Evolutionary conservation across 1,140 invertebrate genomes (phyloP).

Genomic region (Drosophila arawakana): DNA sequence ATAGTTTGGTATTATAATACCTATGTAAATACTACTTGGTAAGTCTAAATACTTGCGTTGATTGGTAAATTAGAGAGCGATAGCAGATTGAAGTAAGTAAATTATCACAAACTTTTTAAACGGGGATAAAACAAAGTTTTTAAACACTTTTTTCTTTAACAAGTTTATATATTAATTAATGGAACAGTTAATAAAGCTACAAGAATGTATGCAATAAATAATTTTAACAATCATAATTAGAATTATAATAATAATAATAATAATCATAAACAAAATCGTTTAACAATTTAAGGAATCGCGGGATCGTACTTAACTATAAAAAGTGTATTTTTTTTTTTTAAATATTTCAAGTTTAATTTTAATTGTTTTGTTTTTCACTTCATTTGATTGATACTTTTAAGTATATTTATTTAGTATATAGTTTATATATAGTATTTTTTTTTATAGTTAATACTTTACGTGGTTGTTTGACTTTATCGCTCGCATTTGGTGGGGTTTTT

Average conservation of each 20-base stretch:
- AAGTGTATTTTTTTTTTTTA: not conserved
- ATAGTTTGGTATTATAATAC: conserved; percentile 25
- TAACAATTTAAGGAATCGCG: conserved; percentile 27
- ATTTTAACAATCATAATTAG: not conserved
- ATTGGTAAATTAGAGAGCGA: conserved; percentile 3
- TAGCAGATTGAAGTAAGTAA: conserved; percentile 21
- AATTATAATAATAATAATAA: conserved; percentile 1
- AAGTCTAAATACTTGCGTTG: conserved; percentile 16
- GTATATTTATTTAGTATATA: conserved; percentile 50
- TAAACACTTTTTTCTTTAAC: conserved; percentile 24
- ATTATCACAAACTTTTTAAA: conserved; percentile 48
- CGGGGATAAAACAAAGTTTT: conserved; percentile 35
- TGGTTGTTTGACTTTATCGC: conserved; percentile 49
- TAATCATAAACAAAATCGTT: conserved; percentile 26
- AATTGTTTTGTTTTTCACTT: not conserved
- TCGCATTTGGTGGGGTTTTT: conserved; percentile 67
- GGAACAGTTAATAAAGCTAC: conserved; percentile 21
- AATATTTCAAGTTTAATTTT: too few relatives aligned
- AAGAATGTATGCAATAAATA: conserved; percentile 30
- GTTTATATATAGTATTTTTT: conserved; percentile 35
- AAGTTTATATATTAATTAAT: conserved; percentile 26
- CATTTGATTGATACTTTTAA: not conserved
- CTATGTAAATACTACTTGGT: conserved; percentile 12
- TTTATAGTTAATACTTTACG: conserved; percentile 51
- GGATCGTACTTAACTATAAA: conserved; percentile 8